Evolutionary conservation across 2,888 invertebrate species (phyloP).

Genomic region (Leptopterna dolabrata): DNA sequence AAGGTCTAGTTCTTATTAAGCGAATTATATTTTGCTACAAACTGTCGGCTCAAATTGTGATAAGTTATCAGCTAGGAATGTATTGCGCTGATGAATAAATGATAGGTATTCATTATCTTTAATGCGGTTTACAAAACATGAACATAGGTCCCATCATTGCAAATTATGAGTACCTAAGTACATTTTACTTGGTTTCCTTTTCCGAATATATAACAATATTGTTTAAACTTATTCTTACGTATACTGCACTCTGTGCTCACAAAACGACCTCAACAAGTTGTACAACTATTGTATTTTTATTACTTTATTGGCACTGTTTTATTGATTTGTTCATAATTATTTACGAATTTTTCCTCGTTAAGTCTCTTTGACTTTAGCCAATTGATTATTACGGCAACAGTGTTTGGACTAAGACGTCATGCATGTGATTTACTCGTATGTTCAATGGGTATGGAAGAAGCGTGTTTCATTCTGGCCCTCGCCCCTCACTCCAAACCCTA

Average conservation of each 20-base stretch:
- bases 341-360: no score
- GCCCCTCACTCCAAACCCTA: not conserved
- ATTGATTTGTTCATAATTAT: no score
- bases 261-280: not conserved
- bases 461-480: no score
- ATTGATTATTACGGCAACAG: not conserved
- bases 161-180: not conserved
- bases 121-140: not conserved
- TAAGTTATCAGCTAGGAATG: not conserved
- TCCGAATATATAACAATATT: not conserved
- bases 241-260: not conserved
- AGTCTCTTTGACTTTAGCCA: no score
- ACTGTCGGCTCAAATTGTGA: constrained; percentile 35
- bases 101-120: not conserved
- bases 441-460: no score
- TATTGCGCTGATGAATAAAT: not conserved
- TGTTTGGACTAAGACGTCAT: no score
- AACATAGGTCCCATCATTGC: not conserved
- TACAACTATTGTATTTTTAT: not conserved
- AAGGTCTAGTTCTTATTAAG: not conserved
- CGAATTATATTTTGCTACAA: constrained; percentile 35
- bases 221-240: not conserved
- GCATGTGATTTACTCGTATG: no score
- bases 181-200: not conserved
- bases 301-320: no score